Base-by-base conservation (phyloP, 2,797 vertebrate species). In the Danio albolineatus region DNA sequence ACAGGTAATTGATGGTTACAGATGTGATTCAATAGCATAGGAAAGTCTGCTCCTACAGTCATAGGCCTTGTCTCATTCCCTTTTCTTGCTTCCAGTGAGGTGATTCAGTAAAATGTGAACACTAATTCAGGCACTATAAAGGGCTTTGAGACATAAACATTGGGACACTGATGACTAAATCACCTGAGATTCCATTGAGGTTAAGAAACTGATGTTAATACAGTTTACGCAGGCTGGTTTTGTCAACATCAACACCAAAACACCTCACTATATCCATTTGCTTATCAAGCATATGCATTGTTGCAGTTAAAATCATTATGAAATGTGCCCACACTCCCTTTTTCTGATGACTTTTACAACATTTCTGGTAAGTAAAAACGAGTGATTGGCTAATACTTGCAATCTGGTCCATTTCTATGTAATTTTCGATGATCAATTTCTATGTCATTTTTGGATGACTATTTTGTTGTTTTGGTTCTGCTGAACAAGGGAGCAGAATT, bases 1-100 rank as follows among this genome's bases (percentile, higher is more conserved):
- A 85, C 71, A 76, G 16, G 19, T 67, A 71, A 86, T 73, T 78
- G 76, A 78, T 80, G 59, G 78, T 57, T 60, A 49, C 41, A 76
- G 77, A 64, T 59, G 14, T 79, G 65, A 76, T 48, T 69, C 51
- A 84, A 53, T 48, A 57, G 49, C 72, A 36, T 64, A 82, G 19
- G 41, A 57, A 64, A 16, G 12, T 43, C 59, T 79, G 39, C 16
- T 39, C 10, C 19, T 0, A 9, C 8, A 54, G n/a, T 60, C 59
- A 54, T 12, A 44, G 36, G 12, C 16, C n/a, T 39, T 44, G 17
- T 44, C 70, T 43, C 39, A 59, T 21, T 73, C 13, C 39, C 53
- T 70, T 54, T 17, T 48, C 16, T 12, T 19, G 36, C 54, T 54
- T 19, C 10, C 4, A 7, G 54, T 7, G 10, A 70, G 36, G 49